These are phyloP conservation scores for Neosilurus mollespiculum DNA, from an alignment of 2,797 vertebrate species.

Conservation along the genomic window DNA sequence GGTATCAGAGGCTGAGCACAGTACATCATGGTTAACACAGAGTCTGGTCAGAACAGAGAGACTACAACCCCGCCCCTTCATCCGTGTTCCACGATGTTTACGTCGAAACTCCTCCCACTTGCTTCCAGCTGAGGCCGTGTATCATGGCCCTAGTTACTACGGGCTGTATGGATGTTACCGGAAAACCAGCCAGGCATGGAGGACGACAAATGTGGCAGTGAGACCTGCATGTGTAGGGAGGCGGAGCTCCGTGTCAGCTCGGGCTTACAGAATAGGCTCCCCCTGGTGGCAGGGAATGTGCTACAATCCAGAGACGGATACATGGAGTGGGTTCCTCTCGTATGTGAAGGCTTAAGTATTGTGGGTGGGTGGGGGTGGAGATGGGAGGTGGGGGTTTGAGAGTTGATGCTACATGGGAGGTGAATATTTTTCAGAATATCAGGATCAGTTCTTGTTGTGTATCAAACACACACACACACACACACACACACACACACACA, in stretches of 20 bases:
- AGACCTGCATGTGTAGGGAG: conserved; percentile 19
- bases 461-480: too few relatives aligned
- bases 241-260: conserved; percentile 23
- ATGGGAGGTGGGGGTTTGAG: neutral
- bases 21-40: conserved; percentile 35
- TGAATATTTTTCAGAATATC: neutral
- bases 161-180: conserved; percentile 74
- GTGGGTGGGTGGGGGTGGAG: conserved; percentile 19
- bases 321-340: conserved; percentile 82
- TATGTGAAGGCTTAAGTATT: conserved; percentile 74
- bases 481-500: neutral
- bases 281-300: conserved; percentile 59
- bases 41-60: conserved; percentile 39
- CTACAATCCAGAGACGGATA: conserved; percentile 66
- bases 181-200: conserved; percentile 67
- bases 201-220: conserved; percentile 31
- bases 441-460: neutral
- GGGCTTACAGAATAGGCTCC: conserved; percentile 56
- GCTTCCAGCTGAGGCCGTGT: conserved; percentile 66
- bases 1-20: neutral
- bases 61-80: conserved; percentile 60
- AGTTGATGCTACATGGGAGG: neutral
- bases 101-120: conserved; percentile 74
- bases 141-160: conserved; percentile 24
- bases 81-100: conserved; percentile 73